Evolutionary conservation across 2,113 vertebrate genomes (phyloP), one percentile per base, ranked within the genome.

Genomic region (Oenanthe melanoleuca): DNA sequence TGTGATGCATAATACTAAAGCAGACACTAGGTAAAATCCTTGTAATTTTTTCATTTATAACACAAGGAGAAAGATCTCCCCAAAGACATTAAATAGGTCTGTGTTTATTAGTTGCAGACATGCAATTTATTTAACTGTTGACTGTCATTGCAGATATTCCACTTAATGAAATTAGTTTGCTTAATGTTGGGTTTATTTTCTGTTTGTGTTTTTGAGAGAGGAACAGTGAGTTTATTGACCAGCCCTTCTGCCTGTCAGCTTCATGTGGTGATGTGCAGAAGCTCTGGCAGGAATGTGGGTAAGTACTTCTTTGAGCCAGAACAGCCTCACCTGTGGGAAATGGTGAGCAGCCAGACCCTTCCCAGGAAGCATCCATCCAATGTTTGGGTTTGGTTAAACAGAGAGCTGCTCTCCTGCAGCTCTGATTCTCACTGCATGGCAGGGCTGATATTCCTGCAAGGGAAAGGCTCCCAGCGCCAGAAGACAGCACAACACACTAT

Each of bases 401-500:
- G 29, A 44, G 45, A 28, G 49, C 56, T 55, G 44, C 22, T 52
- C 31, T 52, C 60, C 61, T 66, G 56, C 5, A 4, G 18, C 3
- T 37, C 1, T 6, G 4, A 37, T 57, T 25, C 55, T 70, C 4
- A 0, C 42, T 57, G 26, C 31, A 2, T 0, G 22, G 61, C 26
- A 14, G 69, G 38, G n/a, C 28, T 14, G 53, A 14, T 31, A 53
- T 61, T 91, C 91, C 84, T 52, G 78, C 59, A 61, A 20, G 42
- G 77, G 81, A 34, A 81, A 55, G 47, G 59, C 40, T 88, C 33
- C 31, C 1, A 1, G 15, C 40, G 26, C 49, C 89, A 61, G 83
- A 15, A 56, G n/a, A 47, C 14, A 3, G 14, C 2, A 0, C 3
- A 0, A 47, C 57, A n/a, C 26, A 1, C 2, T 7, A 5, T 0